Evolutionary conservation across 2,113 vertebrate genomes (phyloP).

Genomic region (Mustelus asterias): DNA sequence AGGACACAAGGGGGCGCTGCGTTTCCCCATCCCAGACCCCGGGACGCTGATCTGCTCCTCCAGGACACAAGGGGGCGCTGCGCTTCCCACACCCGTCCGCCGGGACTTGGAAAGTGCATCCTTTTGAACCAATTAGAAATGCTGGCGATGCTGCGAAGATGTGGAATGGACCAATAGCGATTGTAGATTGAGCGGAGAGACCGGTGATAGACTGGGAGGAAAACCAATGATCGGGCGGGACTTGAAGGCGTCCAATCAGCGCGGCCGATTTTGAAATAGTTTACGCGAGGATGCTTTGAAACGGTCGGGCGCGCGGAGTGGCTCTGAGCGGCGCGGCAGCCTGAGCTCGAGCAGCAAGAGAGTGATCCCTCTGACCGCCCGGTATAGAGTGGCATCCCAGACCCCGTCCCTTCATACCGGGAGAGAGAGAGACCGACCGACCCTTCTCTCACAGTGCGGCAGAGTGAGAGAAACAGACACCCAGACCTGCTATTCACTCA

Average conservation of each 20-base stretch:
- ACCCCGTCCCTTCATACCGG: background rate
- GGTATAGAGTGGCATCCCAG: no score
- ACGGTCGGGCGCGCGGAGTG: constrained; percentile 15
- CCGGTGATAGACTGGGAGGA: background rate
- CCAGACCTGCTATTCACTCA: no score
- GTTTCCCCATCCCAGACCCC: no score
- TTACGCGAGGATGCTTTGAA: background rate
- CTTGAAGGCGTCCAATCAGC: background rate
- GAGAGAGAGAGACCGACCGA: background rate
- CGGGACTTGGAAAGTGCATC: constrained; percentile 7
- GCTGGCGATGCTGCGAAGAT: background rate
- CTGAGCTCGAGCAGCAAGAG: background rate
- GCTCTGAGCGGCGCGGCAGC: background rate
- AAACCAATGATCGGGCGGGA: background rate
- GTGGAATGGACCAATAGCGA: background rate
- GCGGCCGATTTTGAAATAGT: background rate
- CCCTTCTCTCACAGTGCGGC: no score
- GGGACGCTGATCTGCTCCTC: no score
- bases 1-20: no score
- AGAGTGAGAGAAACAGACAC: no score
- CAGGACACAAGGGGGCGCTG: background rate
- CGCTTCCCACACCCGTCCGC: background rate
- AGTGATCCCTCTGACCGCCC: no score
- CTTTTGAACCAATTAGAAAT: background rate
- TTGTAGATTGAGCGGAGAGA: no score